Evolutionary conservation across 2,888 invertebrate genomes (phyloP).

Genomic region (Didymodactylos carnosus): DNA sequence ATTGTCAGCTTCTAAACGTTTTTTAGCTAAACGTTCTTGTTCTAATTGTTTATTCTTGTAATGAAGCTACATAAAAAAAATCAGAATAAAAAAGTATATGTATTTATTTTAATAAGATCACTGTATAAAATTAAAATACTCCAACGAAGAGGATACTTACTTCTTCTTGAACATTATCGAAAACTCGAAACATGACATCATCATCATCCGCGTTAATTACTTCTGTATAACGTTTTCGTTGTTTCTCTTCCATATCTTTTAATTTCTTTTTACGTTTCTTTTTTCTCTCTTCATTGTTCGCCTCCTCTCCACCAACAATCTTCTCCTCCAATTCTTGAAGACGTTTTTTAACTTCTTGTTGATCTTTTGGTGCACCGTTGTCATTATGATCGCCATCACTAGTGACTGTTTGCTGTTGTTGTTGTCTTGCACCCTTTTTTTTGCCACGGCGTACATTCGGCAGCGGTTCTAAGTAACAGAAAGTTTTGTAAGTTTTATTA

Average conservation of each 20-base stretch:
- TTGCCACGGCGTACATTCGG: background rate
- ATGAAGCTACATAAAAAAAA: slow-evolving; percentile 32
- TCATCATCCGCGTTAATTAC: slow-evolving; percentile 44
- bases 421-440: background rate
- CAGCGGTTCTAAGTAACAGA: background rate
- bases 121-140: no score
- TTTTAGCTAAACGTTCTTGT: slow-evolving; percentile 47
- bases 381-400: background rate
- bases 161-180: slow-evolving; percentile 48
- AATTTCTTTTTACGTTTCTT: slow-evolving; percentile 46
- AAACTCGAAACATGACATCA: slow-evolving; percentile 49
- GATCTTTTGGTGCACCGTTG: background rate
- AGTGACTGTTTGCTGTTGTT: background rate
- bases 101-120: no score
- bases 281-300: slow-evolving; percentile 49
- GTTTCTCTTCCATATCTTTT: slow-evolving; percentile 39
- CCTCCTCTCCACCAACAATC: slow-evolving; percentile 59
- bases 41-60: slow-evolving; percentile 49
- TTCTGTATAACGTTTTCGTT: slow-evolving; percentile 26
- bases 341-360: slow-evolving; percentile 18
- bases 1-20: slow-evolving; percentile 50
- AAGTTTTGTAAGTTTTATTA: background rate
- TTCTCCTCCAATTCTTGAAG: slow-evolving; percentile 48
- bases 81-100: no score
- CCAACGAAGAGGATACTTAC: background rate